A percentile compares a stretch with the other conserved stretches of the same genome.
Evolutionary conservation across 2,113 vertebrate genomes (phyloP).

Genomic region (Corythornis madagascariensis): DNA sequence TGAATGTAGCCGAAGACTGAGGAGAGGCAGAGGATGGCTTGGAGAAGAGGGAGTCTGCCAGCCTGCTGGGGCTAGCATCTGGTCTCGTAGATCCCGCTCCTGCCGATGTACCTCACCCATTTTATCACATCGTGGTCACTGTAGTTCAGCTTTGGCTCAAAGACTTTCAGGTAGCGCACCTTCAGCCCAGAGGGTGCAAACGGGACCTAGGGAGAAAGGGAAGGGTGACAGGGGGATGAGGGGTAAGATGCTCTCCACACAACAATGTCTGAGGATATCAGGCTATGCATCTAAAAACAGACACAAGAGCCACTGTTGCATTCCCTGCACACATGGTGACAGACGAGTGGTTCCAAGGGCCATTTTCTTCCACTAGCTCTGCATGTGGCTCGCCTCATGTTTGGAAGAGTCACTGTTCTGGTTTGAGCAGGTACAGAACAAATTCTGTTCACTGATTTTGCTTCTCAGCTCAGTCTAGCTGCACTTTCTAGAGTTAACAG

Average conservation of each 20-base stretch:
- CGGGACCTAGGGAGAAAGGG: slow-evolving; percentile 82
- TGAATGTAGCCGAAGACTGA: slow-evolving; percentile 56
- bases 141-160: slow-evolving; percentile 99
- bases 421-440: too few species aligned
- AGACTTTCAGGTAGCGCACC: slow-evolving; percentile 99
- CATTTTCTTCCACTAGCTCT: background rate
- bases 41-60: slow-evolving; percentile 34
- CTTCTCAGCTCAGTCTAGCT: too few species aligned
- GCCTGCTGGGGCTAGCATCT: slow-evolving; percentile 86
- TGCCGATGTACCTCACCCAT: slow-evolving; percentile 99
- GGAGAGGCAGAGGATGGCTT: slow-evolving; percentile 56
- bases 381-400: background rate
- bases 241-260: accelerated
- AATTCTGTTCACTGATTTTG: too few species aligned
- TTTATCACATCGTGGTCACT: slow-evolving; percentile 99
- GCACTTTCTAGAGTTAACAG: too few species aligned
- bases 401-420: background rate
- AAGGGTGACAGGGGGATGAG: background rate
- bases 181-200: slow-evolving; percentile 98
- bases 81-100: slow-evolving; percentile 98
- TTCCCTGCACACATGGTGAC: background rate
- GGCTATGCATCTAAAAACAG: accelerated
- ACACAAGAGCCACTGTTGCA: background rate
- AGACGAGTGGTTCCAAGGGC: background rate
- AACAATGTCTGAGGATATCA: background rate